These are phyloP conservation scores for Platyura marginata DNA, from an alignment of 1,140 invertebrate species.

Conservation along the genomic window DNA sequence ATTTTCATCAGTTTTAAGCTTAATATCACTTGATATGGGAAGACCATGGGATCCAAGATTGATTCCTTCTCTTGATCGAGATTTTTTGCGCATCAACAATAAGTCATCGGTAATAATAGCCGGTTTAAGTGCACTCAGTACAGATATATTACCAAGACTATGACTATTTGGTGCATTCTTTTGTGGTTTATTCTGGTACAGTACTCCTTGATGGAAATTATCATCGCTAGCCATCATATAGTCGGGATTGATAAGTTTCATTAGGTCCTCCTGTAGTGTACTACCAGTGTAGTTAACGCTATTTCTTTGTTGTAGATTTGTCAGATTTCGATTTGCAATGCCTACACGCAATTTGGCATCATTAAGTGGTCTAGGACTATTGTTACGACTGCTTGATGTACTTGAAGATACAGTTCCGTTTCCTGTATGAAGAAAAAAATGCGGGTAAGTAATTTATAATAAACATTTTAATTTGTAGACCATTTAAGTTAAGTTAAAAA, in stretches of 20 bases:
- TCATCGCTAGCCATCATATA: conserved; percentile 31
- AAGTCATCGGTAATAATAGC: not conserved
- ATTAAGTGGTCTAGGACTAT: conserved; percentile 35
- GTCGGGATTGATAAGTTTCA: conserved; percentile 77
- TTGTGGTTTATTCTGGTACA: not conserved
- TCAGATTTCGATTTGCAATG: conserved; percentile 20
- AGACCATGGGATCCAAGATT: conserved; percentile 17
- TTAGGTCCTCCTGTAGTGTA: conserved; percentile 71
- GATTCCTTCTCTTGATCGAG: conserved; percentile 32
- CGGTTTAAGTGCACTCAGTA: not conserved
- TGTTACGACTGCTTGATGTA: conserved; percentile 32
- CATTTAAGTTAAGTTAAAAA: too few species aligned
- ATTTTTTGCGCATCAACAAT: conserved; percentile 17
- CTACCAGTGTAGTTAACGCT: conserved; percentile 43
- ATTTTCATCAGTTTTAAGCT: not conserved
- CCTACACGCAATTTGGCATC: conserved; percentile 28
- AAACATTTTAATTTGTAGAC: too few species aligned
- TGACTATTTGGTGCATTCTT: conserved; percentile 7
- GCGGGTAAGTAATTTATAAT: too few species aligned
- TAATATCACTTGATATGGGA: conserved; percentile 2
- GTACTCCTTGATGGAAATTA: conserved; percentile 7
- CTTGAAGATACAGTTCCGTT: conserved; percentile 32
- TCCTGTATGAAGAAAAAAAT: not conserved
- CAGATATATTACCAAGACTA: conserved; percentile 6
- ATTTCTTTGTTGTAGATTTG: conserved; percentile 28